Evolutionary conservation across 2,888 invertebrate species (phyloP), one percentile per base, ranked within the genome.

Genomic region (Agrotis segetum): DNA sequence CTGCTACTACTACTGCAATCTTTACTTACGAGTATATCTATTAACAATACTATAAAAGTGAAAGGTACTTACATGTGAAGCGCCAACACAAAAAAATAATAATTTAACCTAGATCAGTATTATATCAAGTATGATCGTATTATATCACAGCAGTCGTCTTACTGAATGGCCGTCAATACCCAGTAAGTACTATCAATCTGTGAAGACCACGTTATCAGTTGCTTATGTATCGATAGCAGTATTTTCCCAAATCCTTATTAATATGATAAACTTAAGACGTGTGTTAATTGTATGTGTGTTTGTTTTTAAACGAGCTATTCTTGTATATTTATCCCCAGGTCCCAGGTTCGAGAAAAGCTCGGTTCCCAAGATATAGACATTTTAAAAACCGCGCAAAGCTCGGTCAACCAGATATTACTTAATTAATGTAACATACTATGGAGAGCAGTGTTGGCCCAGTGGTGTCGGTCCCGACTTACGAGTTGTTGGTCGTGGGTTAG

Each of bases 181-280:
- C 16, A 13, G 56, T 7, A 19, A 19, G 13, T n/a, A 50, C 19
- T 58, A 81, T 59, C 49, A 59, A 60, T 46, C 14, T 52, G 11
- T 13, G 17, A 53, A 66, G 29, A 69, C 70, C 55, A 55, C 14
- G 24, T 53, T 77, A 77, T 81, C 81, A 50, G 46, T 68, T 16
- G 61, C 55, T 66, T 56, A 59, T 46, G 40, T 40, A 40, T 50
- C 11, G 77, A 52, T 78, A 81, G 6, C 59, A 62, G 46, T 69
- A 65, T 69, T 62, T 62, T 63, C 69, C 77, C 62, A 81, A 78
- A 81, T 60, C 70, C 77, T 53, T 44, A 34, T 19, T 50, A 68
- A 29, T 66, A 52, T 29, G 62, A 69, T 50, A 52, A 46, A 46
- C 5, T 24, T 17, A 3, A 9, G 29, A 55, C 24, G n/a, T 44